Evolutionary conservation across 2,113 vertebrate genomes (phyloP).

Genomic region (Prunella fulvescens): DNA sequence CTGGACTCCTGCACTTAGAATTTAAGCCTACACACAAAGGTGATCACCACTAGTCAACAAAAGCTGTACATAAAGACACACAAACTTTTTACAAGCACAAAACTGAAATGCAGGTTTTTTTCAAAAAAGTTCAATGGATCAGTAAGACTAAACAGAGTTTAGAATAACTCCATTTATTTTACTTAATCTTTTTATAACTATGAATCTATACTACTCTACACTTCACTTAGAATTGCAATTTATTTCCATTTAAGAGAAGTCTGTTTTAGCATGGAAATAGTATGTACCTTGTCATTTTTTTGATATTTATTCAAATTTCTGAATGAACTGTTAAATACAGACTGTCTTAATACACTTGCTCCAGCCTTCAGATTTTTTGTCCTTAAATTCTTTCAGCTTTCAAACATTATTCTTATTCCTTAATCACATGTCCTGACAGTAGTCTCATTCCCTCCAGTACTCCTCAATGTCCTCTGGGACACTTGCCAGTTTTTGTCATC

Average conservation of each 20-base stretch:
- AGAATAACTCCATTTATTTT: neutral
- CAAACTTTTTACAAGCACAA: neutral
- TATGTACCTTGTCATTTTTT: neutral
- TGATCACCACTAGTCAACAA: neutral
- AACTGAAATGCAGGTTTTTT: neutral
- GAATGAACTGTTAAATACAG: neutral
- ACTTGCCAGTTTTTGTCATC: conserved; percentile 55
- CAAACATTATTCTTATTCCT: conserved; percentile 8
- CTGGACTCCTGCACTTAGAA: neutral
- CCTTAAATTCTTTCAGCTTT: neutral
- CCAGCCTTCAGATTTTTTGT: neutral
- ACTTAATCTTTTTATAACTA: neutral
- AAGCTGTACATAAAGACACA: neutral
- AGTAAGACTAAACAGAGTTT: neutral
- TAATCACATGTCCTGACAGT: conserved; percentile 22
- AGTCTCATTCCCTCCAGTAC: conserved; percentile 14
- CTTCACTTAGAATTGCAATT: neutral
- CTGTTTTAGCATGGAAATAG: neutral
- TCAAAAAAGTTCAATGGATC: neutral
- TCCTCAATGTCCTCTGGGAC: conserved; percentile 35
- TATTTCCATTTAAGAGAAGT: neutral
- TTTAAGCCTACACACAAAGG: neutral
- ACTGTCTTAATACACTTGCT: neutral
- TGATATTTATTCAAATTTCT: neutral
- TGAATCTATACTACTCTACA: neutral